These are phyloP conservation scores for Patella ulyssiponensis DNA, from an alignment of 2,888 invertebrate species.

Conservation along the genomic window DNA sequence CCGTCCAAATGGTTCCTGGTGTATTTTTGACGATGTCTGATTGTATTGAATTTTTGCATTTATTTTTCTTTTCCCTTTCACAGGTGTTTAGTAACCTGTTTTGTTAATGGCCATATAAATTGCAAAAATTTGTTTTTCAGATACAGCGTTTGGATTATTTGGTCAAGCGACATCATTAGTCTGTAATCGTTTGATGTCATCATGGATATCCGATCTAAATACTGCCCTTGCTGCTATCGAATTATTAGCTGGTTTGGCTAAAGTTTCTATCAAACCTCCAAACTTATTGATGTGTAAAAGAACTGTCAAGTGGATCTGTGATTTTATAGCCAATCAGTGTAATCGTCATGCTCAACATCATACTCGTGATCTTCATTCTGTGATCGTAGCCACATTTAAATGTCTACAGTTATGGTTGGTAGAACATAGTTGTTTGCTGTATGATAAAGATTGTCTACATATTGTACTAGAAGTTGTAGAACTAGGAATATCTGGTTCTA, in stretches of 20 bases:
- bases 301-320: conserved; percentile 94
- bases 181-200: conserved; percentile 93
- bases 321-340: conserved; percentile 97
- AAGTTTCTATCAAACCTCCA: conserved; percentile 72
- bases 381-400: conserved; percentile 82
- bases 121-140: conserved; percentile 73
- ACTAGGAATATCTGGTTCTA: conserved; percentile 95
- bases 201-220: conserved; percentile 95
- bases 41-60: not conserved
- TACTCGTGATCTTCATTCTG: conserved; percentile 93
- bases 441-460: conserved; percentile 92
- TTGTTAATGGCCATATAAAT: not conserved
- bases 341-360: conserved; percentile 90
- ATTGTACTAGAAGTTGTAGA: conserved; percentile 97
- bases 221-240: conserved; percentile 94
- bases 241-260: conserved; percentile 89
- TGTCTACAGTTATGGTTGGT: conserved; percentile 85
- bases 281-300: conserved; percentile 69
- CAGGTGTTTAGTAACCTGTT: not conserved
- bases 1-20: not conserved
- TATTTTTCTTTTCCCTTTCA: not conserved
- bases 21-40: not conserved
- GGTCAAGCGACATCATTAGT: conserved; percentile 93
- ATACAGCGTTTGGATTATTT: conserved; percentile 89
- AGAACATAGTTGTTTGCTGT: conserved; percentile 89